A percentile compares a stretch with the other conserved stretches of the same genome.
Conservation (phyloP, 2,797 vertebrate species). For the Chrysocyon brachyurus region DNA sequence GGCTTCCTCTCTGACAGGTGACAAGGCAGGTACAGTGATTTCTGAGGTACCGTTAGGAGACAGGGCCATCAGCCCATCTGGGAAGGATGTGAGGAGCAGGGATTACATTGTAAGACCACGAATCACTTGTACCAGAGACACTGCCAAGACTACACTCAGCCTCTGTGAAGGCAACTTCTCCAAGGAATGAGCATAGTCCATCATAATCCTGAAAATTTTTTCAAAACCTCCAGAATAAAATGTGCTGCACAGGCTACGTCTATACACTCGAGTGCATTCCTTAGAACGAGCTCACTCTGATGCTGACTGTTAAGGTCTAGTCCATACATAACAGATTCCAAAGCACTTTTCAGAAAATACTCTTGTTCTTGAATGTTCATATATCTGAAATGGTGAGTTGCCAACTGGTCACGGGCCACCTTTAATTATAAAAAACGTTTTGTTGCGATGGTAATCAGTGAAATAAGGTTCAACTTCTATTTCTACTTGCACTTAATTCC, state of each 20-base stretch:
- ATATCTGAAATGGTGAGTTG: neutral
- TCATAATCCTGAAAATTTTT: neutral
- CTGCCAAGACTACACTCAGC: neutral
- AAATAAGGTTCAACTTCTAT: neutral
- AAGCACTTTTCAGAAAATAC: constrained; percentile 43
- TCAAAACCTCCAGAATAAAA: constrained; percentile 37
- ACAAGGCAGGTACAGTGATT: neutral
- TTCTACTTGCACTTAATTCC: neutral
- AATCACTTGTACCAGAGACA: neutral
- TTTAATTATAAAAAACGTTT: constrained; percentile 43
- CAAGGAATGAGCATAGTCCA: neutral
- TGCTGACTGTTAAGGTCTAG: neutral
- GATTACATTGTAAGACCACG: neutral
- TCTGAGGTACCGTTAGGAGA: neutral
- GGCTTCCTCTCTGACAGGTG: neutral
- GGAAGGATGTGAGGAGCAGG: neutral
- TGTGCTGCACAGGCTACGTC: neutral
- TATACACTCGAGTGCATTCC: neutral
- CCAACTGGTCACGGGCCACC: neutral
- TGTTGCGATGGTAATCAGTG: neutral
- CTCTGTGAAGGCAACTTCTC: neutral
- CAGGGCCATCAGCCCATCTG: neutral
- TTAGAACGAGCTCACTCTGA: neutral
- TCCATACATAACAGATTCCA: neutral
- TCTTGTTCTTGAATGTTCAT: constrained; percentile 33